Evolutionary conservation across 2,888 invertebrate genomes (phyloP).

Genomic region (Gari tellinella): DNA sequence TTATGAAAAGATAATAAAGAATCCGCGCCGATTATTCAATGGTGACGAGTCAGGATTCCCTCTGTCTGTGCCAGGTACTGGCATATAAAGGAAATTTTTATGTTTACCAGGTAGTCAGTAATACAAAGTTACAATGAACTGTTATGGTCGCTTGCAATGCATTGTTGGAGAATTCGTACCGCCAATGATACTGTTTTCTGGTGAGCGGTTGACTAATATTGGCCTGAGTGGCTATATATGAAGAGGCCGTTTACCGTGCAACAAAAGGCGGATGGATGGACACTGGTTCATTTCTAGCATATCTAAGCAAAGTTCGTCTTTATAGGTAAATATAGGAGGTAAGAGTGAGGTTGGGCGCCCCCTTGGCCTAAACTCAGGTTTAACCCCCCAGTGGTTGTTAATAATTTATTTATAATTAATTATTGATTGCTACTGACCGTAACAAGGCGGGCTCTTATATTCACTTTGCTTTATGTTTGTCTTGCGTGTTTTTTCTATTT

Average conservation of each 20-base stretch:
- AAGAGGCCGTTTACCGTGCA: slow-evolving; percentile 30
- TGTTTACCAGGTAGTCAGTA: slow-evolving; percentile 14
- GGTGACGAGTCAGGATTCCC: no score
- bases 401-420: no score
- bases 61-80: slow-evolving; percentile 18
- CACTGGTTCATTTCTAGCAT: slow-evolving; percentile 28
- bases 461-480: no score
- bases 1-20: slow-evolving; percentile 3
- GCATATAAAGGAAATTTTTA: slow-evolving; percentile 5
- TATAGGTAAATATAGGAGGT: no score
- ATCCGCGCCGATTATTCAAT: slow-evolving; percentile 26
- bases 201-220: slow-evolving; percentile 31
- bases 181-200: slow-evolving; percentile 26
- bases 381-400: no score
- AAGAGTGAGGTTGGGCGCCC: no score
- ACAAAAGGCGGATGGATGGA: slow-evolving; percentile 51
- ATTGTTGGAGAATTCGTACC: neutral
- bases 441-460: no score
- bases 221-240: slow-evolving; percentile 19
- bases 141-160: slow-evolving; percentile 45
- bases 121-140: slow-evolving; percentile 40
- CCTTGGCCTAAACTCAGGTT: no score
- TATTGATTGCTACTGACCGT: no score
- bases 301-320: no score
- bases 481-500: no score